Evolutionary conservation across 2,797 vertebrate species (phyloP), one percentile per base, ranked within the genome.

Genomic region (Momotus momota): DNA sequence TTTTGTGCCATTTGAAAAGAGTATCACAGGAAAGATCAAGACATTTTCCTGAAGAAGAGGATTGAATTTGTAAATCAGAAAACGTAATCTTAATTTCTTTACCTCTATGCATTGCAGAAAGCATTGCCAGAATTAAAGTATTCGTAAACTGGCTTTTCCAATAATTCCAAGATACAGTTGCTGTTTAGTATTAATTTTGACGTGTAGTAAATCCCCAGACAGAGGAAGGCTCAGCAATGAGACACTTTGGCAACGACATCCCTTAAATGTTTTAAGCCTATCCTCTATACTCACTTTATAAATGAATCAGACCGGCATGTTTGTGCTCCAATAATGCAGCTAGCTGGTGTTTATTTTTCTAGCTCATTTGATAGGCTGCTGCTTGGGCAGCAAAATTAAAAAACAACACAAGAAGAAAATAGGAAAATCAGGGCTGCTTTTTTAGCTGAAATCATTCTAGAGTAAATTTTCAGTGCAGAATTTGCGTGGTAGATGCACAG

Each of bases 1-100:
- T 80, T 88, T 67, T 93, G 35, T 81, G 31, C 9, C 16, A 52
- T 86, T 86, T 84, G 29, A 80, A 85, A 88, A 71, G 18, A 60
- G 10, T 66, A 57, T 77, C 27, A 81, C 9, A 73, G 13, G 64
- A 88, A 66, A 88, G 77, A 90, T 54, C 45, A 82, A 85, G 55
- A 17, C 5, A 49, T 92, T 87, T 93, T 90, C 33, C 60, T 88
- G 43, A 71, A 86, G 77, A 73, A 8, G 35, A 35, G 4, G 18
- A 57, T 12, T 67, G 65, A n/a, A 46, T n/a, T 38, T 45, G 31
- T 81, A 70, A 90, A 51, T 81, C 33, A 72, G 70, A 93, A 95
- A 81, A 84, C 25, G 6, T 29, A 10, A 27, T 17, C 25, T 79
- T 85, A 71, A 19, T 80, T 88, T 86, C 46, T 81, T 71, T 69